Base-by-base conservation (phyloP, 2,797 vertebrate species). In the Sphaeramia orbicularis region DNA sequence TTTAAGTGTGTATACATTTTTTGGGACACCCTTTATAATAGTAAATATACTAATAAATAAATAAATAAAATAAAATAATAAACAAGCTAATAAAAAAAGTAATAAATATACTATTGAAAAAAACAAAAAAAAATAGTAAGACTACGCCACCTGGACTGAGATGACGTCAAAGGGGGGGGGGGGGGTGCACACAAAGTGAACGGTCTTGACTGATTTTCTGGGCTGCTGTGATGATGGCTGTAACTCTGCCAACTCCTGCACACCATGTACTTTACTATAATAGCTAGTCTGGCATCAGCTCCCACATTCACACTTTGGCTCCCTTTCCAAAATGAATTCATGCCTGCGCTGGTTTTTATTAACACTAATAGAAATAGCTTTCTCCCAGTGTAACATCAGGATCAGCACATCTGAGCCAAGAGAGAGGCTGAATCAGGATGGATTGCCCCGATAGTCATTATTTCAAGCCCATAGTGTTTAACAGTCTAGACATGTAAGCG, bases 241-340 rank as follows among this genome's bases (percentile, higher is more conserved):
- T 63, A 60, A 51, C 7, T 62, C 76, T 84, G 78, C 72, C 80
- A 88, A 49, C 56, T 62, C 73, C 1, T 67, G 76, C 69, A 75
- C 78, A 40, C 65, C 18, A 53, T 78, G 86, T 78, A 74, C 83
- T 74, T 61, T 74, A 77, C 47, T 71, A 47, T 81, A 81, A 83
- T 65, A 76, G 81, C 79, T 21, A 42, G 37, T 65, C 68, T 84
- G 81, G 81, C 83, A 82, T 59, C 74, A 36, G 49, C 65, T 56
- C 71, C 76, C 63, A 69, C 74, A 62, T 69, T 83, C 81, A 72
- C 69, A 72, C 64, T 68, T 81, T 83, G 84, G 80, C 74, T 75
- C 38, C 37, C 24, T 53, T 71, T 69, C 50, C 65, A 63, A 70
- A 70, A 62, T 59, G 72, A 76, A 86, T 76, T 83, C 69, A 85